Percentiles rank a stretch among this genome's conserved stretches.
phyloP scores from a whole-genome alignment of 2,113 vertebrate genomes.

The Osmerus mordax region DNA sequence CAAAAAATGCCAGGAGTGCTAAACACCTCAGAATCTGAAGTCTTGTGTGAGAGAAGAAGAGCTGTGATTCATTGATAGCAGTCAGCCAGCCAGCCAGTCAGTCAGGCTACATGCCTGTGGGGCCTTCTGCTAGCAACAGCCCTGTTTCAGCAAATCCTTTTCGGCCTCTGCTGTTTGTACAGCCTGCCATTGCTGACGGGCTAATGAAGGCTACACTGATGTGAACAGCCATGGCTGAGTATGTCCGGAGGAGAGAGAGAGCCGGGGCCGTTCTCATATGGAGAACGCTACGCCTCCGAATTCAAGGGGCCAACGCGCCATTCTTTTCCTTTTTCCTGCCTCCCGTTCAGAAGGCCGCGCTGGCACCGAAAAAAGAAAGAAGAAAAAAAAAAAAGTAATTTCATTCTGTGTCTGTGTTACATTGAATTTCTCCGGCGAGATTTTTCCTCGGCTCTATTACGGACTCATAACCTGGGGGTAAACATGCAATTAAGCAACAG shows the following conservation, averaged over 20 bases:
- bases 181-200: constrained; percentile 38
- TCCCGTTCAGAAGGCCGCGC: constrained; percentile 51
- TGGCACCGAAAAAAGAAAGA: constrained; percentile 15
- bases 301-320: constrained; percentile 57
- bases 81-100: not conserved
- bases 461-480: constrained; percentile 71
- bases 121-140: constrained; percentile 30
- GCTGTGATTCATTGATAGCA: constrained; percentile 2
- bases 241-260: constrained; percentile 26
- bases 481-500: constrained; percentile 75
- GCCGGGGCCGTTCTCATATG: constrained; percentile 42
- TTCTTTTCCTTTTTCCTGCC: constrained; percentile 51
- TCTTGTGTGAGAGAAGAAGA: constrained; percentile 37
- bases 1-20: constrained; percentile 12
- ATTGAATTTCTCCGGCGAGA: constrained; percentile 64
- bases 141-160: constrained; percentile 35
- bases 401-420: constrained; percentile 61
- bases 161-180: constrained; percentile 46
- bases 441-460: constrained; percentile 67
- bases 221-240: constrained; percentile 50
- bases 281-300: constrained; percentile 51
- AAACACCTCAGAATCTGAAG: constrained; percentile 44
- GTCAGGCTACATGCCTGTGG: constrained; percentile 20
- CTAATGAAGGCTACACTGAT: constrained; percentile 50
- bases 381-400: constrained; percentile 60